Base-by-base conservation (phyloP, 2,797 vertebrate genomes). In the Buphagus erythrorhynchus region DNA sequence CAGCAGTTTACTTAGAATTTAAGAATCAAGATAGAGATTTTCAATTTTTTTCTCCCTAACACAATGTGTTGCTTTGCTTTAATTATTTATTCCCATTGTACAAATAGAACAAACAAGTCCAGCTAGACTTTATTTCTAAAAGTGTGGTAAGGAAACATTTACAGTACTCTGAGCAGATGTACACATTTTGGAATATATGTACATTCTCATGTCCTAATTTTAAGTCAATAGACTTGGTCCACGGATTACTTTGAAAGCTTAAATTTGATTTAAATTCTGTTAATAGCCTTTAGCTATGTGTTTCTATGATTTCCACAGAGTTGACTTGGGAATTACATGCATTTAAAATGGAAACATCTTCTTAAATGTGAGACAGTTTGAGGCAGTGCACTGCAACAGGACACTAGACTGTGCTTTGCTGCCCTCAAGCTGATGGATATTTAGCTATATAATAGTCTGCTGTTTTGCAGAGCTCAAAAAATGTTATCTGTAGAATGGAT, bases 321-420 rank as follows among this genome's bases (percentile, higher is more conserved):
- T 5, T 58, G 43, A 55, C 10, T 49, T 79, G 21, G 26, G 20
- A 82, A 66, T 76, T 63, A 36, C 3, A 3, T 48, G 18, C 11
- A 19, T 38, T 68, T 26, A 54, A 61, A 55, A 76, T 25, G 13
- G 40, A 35, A 93, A 42, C 6, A 24, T 58, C 57, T 75, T 20
- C 38, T 84, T 87, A 51, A 72, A 55, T 0, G 0, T 15, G n/a
- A 74, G 45, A 24, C 10, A 9, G 9, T 52, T 57, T 68, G 46
- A 62, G 24, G 36, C 0, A 0, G 5, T 35, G 18, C 6, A 7
- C 38, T 59, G 36, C 13, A 26, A 3, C 31, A 25, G 35, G 29
- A 86, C 9, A 3, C 6, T 21, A 11, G 31, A 59, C 51, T 46
- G 33, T 49, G 40, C 24, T 86, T 86, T 81, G 61, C 62, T 86